These are phyloP conservation scores for Sanderia malayensis DNA, from an alignment of 30 jellyfish, hydroid and myxozoan genomes.

Conservation along the genomic window DNA sequence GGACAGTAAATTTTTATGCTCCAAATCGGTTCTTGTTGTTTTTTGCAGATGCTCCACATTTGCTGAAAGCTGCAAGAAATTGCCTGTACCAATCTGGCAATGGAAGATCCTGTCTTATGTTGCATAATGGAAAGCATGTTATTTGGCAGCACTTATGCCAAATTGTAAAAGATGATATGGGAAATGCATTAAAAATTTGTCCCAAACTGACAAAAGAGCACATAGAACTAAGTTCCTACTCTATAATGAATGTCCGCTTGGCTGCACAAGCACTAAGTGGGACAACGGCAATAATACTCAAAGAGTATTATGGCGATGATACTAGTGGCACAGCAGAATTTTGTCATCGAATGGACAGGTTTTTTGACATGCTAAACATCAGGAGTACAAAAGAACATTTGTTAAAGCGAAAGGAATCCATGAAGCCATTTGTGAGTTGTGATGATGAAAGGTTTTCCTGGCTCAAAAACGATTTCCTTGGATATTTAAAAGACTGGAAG, in stretches of 20 bases:
- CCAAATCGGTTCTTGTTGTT: conserved; percentile 45
- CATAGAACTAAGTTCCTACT: conserved; percentile 5
- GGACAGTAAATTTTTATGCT: conserved; percentile 35
- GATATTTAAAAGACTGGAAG: conserved; percentile 35
- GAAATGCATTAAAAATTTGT: conserved; percentile 34
- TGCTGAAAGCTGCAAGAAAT: too few relatives aligned
- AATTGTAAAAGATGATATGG: conserved; percentile 51
- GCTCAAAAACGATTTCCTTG: conserved; percentile 10
- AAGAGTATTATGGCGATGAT: conserved; percentile 3
- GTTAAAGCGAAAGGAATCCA: conserved; percentile 7
- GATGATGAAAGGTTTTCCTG: conserved; percentile 13
- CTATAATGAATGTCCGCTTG: conserved; percentile 18
- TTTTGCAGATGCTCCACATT: conserved; percentile 42
- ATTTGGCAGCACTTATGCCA: conserved; percentile 46
- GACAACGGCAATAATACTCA: background rate
- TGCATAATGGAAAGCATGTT: conserved; percentile 28
- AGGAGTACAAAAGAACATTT: conserved; percentile 12
- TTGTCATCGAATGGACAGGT: conserved; percentile 8
- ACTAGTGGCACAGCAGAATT: conserved; percentile 9
- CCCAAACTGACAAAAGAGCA: conserved; percentile 40
- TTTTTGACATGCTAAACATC: conserved; percentile 8
- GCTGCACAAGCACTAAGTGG: conserved; percentile 21
- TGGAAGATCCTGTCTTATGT: conserved; percentile 29
- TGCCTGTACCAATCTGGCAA: conserved; percentile 47
- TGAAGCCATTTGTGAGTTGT: conserved; percentile 8